Conservation (phyloP, 1,140 invertebrate species). For the Bactericera cockerelli region DNA sequence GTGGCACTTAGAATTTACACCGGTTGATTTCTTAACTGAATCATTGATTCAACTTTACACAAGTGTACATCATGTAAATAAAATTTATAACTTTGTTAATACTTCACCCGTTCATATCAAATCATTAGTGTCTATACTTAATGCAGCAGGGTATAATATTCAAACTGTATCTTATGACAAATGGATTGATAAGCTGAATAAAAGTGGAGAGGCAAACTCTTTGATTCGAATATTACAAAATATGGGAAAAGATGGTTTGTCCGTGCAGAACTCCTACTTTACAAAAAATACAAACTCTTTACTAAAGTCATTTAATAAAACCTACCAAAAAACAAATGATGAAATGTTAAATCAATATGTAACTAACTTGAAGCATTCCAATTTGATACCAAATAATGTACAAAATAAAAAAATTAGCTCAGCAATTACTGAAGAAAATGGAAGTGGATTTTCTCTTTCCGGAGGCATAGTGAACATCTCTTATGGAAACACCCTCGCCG, state of each 20-base stretch:
- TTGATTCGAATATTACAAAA: slow-evolving; percentile 10
- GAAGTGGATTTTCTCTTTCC: too few relatives aligned
- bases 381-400: slow-evolving; percentile 4
- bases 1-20: slow-evolving; percentile 37
- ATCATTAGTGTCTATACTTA: slow-evolving; percentile 15
- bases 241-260: neutral
- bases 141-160: slow-evolving; percentile 19
- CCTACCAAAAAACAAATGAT: slow-evolving; percentile 13
- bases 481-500: slow-evolving; percentile 7
- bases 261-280: slow-evolving; percentile 1
- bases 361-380: slow-evolving; percentile 6
- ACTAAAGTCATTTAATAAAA: slow-evolving; percentile 9
- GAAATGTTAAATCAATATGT: slow-evolving; percentile 7
- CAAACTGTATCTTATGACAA: slow-evolving; percentile 17
- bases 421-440: neutral
- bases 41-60: slow-evolving; percentile 29
- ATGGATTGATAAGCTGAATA: slow-evolving; percentile 17
- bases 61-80: slow-evolving; percentile 28
- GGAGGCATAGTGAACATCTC: neutral
- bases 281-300: slow-evolving; percentile 10
- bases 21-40: slow-evolving; percentile 34
- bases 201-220: neutral
- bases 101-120: slow-evolving; percentile 17
- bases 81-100: slow-evolving; percentile 31
- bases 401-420: neutral